Evolutionary conservation across 2,888 invertebrate species (phyloP), one percentile per base, ranked within the genome.

Genomic region (Acanthosepion pharaonis): DNA sequence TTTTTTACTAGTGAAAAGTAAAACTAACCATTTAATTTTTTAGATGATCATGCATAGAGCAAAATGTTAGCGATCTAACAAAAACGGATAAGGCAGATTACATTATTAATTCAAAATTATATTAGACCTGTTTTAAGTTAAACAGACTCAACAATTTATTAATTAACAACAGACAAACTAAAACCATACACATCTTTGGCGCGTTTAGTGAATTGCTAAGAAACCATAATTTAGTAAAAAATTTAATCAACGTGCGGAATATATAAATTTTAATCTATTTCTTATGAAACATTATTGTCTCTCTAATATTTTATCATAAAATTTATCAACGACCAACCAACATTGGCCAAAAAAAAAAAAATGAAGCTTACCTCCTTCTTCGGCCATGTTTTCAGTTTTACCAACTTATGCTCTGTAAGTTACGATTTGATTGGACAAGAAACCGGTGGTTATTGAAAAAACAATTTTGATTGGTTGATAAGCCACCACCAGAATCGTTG

Each of bases 351-450:
- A 42, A 42, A 42, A 3, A 42, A 42, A 42, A 42, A 42, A 42
- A 59, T 64, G 6, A 78, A 18, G 78, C 94, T 94, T 94, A 94
- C 94, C 94, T 94, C 33, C 94, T 94, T 94, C 94, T 33, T 53
- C 94, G 33, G 94, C 94, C 94, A 94, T 94, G 94, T 93, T 93
- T 93, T 53, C 53, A 3, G 25, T 8, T 48, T 93, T 18, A 49
- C 25, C 51, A n/a, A 49, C 28, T 18, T 8, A 6, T 8, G 25
- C 25, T 23, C 6, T 51, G 51, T 28, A 18, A 53, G 51, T n/a
- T 51, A 20, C 1, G 49, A 28, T 49, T 49, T 93, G 51, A 93
- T 93, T 93, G 93, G 93, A 15, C 20, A 28, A 25, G 15, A n/a
- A 28, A 23, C 42, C 18, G 6, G 0, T n/a, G 53, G 5, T 2